phyloP scores from a whole-genome alignment of 1,140 invertebrate species.

The Hirudo medicinalis region DNA sequence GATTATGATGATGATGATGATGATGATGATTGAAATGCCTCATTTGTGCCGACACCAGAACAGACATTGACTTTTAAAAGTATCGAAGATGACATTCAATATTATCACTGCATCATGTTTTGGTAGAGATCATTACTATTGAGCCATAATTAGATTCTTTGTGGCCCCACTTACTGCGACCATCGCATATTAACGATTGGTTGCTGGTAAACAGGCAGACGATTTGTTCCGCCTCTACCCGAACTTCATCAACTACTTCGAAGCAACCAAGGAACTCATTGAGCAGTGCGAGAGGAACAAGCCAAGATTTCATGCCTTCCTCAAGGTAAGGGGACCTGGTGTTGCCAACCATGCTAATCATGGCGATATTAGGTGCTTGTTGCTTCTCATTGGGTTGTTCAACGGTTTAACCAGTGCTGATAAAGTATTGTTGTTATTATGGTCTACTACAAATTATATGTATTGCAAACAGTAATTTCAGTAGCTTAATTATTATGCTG shows the following conservation, averaged over 20 bases:
- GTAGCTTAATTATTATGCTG: no score
- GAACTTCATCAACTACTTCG: constrained; percentile 93
- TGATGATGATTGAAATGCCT: no score
- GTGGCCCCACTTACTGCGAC: constrained; percentile 20
- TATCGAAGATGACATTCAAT: no score
- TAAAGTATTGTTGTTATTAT: no score
- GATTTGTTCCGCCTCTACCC: constrained; percentile 81
- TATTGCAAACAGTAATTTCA: no score
- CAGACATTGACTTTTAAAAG: no score
- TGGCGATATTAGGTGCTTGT: no score
- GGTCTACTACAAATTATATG: no score
- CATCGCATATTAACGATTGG: constrained; percentile 45
- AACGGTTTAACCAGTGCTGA: no score
- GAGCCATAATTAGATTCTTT: background rate
- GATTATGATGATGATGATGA: background rate
- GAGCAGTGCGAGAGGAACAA: constrained; percentile 74
- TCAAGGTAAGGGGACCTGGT: constrained; percentile 58
- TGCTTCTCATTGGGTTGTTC: no score
- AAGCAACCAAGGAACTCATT: constrained; percentile 85
- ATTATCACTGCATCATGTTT: no score
- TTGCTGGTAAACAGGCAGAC: constrained; percentile 36
- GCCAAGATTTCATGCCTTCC: constrained; percentile 88
- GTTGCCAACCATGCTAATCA: background rate
- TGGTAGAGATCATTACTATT: background rate
- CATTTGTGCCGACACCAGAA: no score